Evolutionary conservation across 2,888 invertebrate species (phyloP).

Genomic region (Strigamia maritima): DNA sequence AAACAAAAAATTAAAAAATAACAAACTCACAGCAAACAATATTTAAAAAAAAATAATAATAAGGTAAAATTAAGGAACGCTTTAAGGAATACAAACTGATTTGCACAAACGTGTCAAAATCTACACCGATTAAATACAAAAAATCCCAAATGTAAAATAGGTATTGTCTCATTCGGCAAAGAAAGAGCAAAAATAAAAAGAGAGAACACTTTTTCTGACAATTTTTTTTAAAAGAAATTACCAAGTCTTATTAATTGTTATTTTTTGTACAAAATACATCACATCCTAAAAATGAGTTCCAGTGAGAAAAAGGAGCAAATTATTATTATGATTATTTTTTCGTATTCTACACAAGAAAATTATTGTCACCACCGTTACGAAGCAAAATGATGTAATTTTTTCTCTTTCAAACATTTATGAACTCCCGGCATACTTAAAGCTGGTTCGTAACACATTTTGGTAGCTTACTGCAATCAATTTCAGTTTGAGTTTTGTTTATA

Average conservation of each 20-base stretch:
- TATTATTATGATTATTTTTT: background rate
- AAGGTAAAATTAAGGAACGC: background rate
- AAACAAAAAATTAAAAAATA: background rate
- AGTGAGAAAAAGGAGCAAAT: background rate
- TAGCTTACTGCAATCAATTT: background rate
- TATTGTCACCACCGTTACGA: background rate
- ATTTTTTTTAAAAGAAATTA: background rate
- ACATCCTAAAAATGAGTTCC: background rate
- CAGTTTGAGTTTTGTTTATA: slow-evolving; percentile 1
- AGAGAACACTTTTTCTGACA: background rate
- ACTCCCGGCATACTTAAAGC: slow-evolving; percentile 4
- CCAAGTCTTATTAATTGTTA: background rate
- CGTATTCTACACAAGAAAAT: background rate
- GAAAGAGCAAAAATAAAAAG: background rate
- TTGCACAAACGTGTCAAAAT: background rate
- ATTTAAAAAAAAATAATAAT: background rate
- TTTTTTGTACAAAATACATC: slow-evolving; percentile 3
- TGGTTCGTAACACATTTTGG: background rate
- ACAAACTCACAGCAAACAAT: background rate
- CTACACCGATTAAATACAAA: background rate
- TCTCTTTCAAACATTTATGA: background rate
- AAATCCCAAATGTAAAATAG: background rate
- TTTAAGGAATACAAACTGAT: slow-evolving; percentile 4
- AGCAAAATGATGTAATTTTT: background rate
- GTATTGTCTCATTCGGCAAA: background rate